A percentile compares a stretch with the other conserved stretches of the same genome.
Evolutionary conservation across 2,888 invertebrate genomes (phyloP).

Genomic region (Ernsta delagoae): DNA sequence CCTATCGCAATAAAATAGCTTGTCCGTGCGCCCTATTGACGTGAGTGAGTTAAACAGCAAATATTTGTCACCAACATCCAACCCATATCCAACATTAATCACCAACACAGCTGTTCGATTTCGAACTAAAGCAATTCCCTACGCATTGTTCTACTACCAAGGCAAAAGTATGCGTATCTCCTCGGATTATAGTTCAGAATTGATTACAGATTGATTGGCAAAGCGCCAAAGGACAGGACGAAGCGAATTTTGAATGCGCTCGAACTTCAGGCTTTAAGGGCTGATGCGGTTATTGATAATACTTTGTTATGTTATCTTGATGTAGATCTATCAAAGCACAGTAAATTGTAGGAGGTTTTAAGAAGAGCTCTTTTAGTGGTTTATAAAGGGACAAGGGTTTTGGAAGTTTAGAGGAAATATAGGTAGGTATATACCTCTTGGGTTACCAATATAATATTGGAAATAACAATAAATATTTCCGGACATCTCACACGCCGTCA

Average conservation of each 20-base stretch:
- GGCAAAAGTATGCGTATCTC: neutral
- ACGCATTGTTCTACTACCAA: slow-evolving; percentile 27
- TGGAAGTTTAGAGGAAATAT: too few relatives aligned
- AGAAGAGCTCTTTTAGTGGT: too few relatives aligned
- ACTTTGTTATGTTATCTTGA: slow-evolving; percentile 6
- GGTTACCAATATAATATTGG: too few relatives aligned
- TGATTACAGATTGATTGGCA: slow-evolving; percentile 16
- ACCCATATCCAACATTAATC: slow-evolving; percentile 39
- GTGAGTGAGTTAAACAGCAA: slow-evolving; percentile 26
- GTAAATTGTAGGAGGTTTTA: too few relatives aligned
- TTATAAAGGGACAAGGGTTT: too few relatives aligned
- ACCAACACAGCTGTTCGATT: slow-evolving; percentile 40
- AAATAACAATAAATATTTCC: too few relatives aligned
- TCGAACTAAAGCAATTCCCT: slow-evolving; percentile 38
- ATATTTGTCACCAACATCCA: slow-evolving; percentile 37
- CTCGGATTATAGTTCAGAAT: slow-evolving; percentile 2
- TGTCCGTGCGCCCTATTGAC: too few relatives aligned
- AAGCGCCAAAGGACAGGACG: slow-evolving; percentile 34
- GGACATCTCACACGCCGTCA: too few relatives aligned
- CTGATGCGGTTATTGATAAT: slow-evolving; percentile 13
- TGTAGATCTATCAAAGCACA: neutral
- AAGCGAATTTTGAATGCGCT: slow-evolving; percentile 37
- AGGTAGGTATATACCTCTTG: too few relatives aligned
- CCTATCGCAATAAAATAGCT: too few relatives aligned
- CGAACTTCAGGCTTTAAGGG: slow-evolving; percentile 33